These are phyloP conservation scores for Lethenteron camtschaticum DNA, from an alignment of 2,113 vertebrate species.

Conservation along the genomic window DNA sequence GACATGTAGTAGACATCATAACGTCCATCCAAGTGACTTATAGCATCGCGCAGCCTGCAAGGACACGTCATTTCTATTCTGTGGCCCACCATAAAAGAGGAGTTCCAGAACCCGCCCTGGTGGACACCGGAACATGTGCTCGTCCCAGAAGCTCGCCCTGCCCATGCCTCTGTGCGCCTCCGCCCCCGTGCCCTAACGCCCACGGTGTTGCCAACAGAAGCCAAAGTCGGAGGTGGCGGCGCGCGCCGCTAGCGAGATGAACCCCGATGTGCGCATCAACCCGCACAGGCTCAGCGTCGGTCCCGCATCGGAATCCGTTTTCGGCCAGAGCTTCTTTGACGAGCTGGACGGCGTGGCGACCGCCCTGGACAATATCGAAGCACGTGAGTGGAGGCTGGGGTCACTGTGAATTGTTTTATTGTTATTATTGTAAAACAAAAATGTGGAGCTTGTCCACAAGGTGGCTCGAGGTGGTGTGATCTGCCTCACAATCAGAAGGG, in stretches of 20 bases:
- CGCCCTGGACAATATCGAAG: slow-evolving; percentile 48
- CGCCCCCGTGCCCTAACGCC: no score
- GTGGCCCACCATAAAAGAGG: slow-evolving; percentile 11
- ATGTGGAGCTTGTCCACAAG: no score
- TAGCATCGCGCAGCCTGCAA: slow-evolving; percentile 4
- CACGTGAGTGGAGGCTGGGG: slow-evolving; percentile 27
- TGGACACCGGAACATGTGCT: no score
- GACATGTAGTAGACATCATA: background rate
- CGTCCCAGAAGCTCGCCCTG: no score
- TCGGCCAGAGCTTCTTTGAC: slow-evolving; percentile 31
- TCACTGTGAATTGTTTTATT: no score
- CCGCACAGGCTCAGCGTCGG: slow-evolving; percentile 33
- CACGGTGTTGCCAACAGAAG: slow-evolving; percentile 21
- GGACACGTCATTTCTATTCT: background rate
- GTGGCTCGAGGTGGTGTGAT: no score
- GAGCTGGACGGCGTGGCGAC: slow-evolving; percentile 32
- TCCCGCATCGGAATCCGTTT: slow-evolving; percentile 30
- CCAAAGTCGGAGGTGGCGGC: slow-evolving; percentile 40
- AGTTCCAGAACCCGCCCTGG: background rate
- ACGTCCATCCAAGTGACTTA: slow-evolving; percentile 7
- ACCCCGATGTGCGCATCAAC: slow-evolving; percentile 29
- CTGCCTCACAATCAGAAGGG: no score
- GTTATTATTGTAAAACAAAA: no score
- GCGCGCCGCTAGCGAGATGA: slow-evolving; percentile 27
- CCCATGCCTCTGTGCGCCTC: no score